Conservation (phyloP, 1,140 invertebrate genomes). For the Ruditapes philippinarum region DNA sequence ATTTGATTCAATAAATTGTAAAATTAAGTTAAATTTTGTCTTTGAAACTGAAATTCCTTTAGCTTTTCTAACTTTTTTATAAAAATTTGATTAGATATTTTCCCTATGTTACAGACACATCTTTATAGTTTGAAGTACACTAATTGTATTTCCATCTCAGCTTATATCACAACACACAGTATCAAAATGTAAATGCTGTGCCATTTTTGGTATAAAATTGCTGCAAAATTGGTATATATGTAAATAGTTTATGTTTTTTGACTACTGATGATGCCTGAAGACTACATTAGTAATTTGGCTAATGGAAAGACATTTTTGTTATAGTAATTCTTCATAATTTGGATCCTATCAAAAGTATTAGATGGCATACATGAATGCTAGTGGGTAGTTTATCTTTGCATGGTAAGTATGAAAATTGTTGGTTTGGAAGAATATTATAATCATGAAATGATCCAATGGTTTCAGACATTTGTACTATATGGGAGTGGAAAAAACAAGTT, state of each 20-base stretch:
- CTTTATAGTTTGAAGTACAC: too few relatives aligned
- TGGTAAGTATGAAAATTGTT: constrained; percentile 7
- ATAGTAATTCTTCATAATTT: constrained; percentile 14
- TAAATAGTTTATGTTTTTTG: not conserved
- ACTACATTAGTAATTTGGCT: not conserved
- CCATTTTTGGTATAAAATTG: too few relatives aligned
- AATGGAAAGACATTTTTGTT: constrained; percentile 1
- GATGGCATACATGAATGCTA: not conserved
- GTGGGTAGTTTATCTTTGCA: constrained; percentile 4
- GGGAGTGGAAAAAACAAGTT: too few relatives aligned
- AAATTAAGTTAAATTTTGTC: too few relatives aligned
- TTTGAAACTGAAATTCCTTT: too few relatives aligned
- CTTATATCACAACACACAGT: too few relatives aligned
- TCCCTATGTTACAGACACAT: too few relatives aligned
- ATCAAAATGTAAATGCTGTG: too few relatives aligned
- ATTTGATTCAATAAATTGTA: too few relatives aligned
- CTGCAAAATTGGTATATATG: not conserved
- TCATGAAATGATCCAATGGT: not conserved
- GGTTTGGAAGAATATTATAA: not conserved
- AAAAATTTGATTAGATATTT: too few relatives aligned
- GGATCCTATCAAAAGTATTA: not conserved
- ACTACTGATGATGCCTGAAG: not conserved
- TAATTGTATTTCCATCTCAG: too few relatives aligned
- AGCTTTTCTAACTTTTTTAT: too few relatives aligned
- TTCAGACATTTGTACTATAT: not conserved